A percentile compares a stretch with the other conserved stretches of the same genome.
These are phyloP conservation scores for Pocillopora grandis DNA, from an alignment of 92 coral and sea anemone genomes.

Conservation along the genomic window DNA sequence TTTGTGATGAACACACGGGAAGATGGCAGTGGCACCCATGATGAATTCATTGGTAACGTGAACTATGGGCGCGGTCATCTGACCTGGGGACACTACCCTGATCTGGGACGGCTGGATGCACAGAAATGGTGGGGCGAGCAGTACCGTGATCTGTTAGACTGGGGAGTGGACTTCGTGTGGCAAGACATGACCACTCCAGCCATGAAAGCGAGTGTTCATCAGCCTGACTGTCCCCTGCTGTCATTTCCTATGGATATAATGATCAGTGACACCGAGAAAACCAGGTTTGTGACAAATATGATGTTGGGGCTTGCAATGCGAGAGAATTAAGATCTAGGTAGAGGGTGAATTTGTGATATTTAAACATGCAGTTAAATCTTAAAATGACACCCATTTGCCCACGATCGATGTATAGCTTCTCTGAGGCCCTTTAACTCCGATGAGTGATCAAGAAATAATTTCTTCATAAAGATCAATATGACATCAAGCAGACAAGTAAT, in stretches of 20 bases:
- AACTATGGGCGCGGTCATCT: slow-evolving; percentile 82
- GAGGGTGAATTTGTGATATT: too few relatives aligned
- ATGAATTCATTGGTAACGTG: slow-evolving; percentile 63
- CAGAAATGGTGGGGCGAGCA: slow-evolving; percentile 89
- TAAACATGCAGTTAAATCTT: too few relatives aligned
- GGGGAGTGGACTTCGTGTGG: slow-evolving; percentile 85
- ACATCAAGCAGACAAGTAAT: too few relatives aligned
- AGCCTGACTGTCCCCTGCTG: slow-evolving; percentile 63
- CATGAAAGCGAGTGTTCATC: slow-evolving; percentile 80
- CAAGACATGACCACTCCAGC: slow-evolving; percentile 89
- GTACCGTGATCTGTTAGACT: slow-evolving; percentile 75
- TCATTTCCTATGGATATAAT: slow-evolving; percentile 83
- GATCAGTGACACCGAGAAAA: slow-evolving; percentile 24
- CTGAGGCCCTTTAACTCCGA: too few relatives aligned
- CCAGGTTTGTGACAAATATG: too few relatives aligned
- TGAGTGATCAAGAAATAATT: too few relatives aligned
- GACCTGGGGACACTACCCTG: slow-evolving; percentile 85
- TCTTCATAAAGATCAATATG: too few relatives aligned
- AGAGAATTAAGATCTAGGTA: too few relatives aligned
- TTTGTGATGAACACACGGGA: slow-evolving; percentile 66
- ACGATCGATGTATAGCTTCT: too few relatives aligned
- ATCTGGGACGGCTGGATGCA: slow-evolving; percentile 68
- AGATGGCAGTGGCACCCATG: slow-evolving; percentile 64
- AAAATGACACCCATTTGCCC: too few relatives aligned
- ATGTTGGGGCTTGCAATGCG: too few relatives aligned